Conservation (phyloP, 2,888 invertebrate species). For the Hemicrepidius hirtus region DNA sequence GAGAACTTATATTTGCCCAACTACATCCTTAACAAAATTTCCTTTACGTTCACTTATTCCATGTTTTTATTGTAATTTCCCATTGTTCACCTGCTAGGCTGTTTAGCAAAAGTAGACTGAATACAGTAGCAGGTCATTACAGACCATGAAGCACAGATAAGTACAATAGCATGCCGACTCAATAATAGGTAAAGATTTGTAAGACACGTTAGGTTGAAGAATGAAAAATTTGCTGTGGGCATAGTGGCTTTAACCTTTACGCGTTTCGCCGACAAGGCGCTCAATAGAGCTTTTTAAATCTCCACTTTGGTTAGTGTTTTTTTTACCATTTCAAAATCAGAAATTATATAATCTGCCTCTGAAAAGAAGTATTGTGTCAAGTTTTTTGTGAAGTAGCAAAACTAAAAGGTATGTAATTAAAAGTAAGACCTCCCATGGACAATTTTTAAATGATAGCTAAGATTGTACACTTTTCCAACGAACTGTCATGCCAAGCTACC, state of each 20-base stretch:
- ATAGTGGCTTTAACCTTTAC: conserved; percentile 52
- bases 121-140: conserved; percentile 64
- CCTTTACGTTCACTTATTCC: conserved; percentile 27
- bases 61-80: not conserved
- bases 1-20: conserved; percentile 53
- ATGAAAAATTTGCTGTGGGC: conserved; percentile 49
- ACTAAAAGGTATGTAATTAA: conserved; percentile 55
- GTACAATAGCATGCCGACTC: conserved; percentile 64
- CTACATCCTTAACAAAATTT: conserved; percentile 44
- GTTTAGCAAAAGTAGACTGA: conserved; percentile 20
- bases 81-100: not conserved
- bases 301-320: conserved; percentile 30
- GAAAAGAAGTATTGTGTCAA: conserved; percentile 40
- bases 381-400: conserved; percentile 45
- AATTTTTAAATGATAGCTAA: conserved; percentile 53
- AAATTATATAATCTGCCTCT: conserved; percentile 27
- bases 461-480: conserved; percentile 52
- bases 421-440: conserved; percentile 57
- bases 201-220: conserved; percentile 57
- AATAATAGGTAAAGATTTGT: conserved; percentile 61
- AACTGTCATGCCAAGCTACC: conserved; percentile 55
- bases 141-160: conserved; percentile 65
- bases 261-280: conserved; percentile 44
- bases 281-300: conserved; percentile 37
- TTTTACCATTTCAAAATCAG: conserved; percentile 1